Evolutionary conservation across 2,113 vertebrate genomes (phyloP).

Genomic region (Probosciger aterrimus): DNA sequence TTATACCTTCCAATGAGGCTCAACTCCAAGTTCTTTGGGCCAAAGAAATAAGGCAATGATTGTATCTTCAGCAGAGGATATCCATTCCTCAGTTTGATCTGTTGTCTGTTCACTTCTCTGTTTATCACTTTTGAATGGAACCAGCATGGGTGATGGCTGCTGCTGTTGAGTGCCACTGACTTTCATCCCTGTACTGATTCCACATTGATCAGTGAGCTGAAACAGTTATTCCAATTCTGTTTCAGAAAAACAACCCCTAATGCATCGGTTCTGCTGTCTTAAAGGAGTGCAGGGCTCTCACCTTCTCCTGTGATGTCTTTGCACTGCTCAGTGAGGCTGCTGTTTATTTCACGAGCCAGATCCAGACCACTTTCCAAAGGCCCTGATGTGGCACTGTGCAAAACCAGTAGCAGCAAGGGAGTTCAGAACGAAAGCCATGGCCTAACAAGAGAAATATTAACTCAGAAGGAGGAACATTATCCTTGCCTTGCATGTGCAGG

Average conservation of each 20-base stretch:
- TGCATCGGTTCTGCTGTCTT: neutral
- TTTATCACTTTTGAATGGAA: neutral
- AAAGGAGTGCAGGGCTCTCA: neutral
- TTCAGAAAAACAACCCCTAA: neutral
- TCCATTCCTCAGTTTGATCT: neutral
- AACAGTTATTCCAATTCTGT: neutral
- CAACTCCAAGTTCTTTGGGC: neutral
- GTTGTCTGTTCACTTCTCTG: neutral
- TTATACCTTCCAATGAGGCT: neutral
- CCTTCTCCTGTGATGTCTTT: neutral
- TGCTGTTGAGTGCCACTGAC: neutral
- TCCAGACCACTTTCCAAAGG: neutral
- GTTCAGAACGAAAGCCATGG: neutral
- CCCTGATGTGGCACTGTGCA: neutral
- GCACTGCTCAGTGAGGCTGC: neutral
- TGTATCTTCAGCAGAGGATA: neutral
- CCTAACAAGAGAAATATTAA: neutral
- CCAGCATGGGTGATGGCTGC: neutral
- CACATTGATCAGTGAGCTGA: neutral
- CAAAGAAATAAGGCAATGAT: neutral
- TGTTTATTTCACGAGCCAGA: neutral
- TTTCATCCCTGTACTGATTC: neutral
- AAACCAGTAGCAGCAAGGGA: neutral
- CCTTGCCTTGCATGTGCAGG: neutral
- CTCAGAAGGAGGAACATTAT: neutral